Evolutionary conservation across 2,113 vertebrate genomes (phyloP).

Genomic region (Osmerus eperlanus): DNA sequence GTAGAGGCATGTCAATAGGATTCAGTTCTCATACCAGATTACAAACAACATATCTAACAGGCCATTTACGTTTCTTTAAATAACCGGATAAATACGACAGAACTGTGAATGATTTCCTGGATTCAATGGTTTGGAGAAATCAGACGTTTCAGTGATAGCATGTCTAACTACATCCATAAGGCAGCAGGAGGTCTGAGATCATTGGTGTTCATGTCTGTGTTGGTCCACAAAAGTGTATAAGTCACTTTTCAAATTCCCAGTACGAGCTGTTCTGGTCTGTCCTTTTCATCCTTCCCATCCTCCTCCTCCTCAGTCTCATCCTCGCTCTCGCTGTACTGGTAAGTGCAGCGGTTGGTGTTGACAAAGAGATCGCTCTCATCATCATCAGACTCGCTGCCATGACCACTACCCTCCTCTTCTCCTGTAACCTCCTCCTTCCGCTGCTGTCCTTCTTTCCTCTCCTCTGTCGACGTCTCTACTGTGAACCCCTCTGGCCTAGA

Average conservation of each 20-base stretch:
- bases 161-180: too few relatives aligned
- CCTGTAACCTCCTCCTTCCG: constrained; percentile 19
- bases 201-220: background rate
- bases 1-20: too few relatives aligned
- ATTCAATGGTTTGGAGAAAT: too few relatives aligned
- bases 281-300: constrained; percentile 26
- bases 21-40: too few relatives aligned
- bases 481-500: constrained; percentile 66
- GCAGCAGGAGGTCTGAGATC: background rate
- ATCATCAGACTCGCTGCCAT: constrained; percentile 68
- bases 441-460: constrained; percentile 25
- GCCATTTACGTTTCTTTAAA: too few relatives aligned
- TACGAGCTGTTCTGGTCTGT: constrained; percentile 35
- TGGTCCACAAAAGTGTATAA: background rate
- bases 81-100: too few relatives aligned
- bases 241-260: background rate
- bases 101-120: too few relatives aligned
- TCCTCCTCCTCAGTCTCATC: constrained; percentile 69
- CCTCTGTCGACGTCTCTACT: constrained; percentile 22
- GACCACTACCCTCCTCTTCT: constrained; percentile 43
- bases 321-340: constrained; percentile 80
- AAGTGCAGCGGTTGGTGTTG: constrained; percentile 83
- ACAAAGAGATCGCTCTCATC: constrained; percentile 86
- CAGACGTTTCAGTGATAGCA: too few relatives aligned
- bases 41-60: too few relatives aligned